phyloP scores from a whole-genome alignment of 53 echinoderm and acorn worm genomes.

The Apostichopus leukothele region DNA sequence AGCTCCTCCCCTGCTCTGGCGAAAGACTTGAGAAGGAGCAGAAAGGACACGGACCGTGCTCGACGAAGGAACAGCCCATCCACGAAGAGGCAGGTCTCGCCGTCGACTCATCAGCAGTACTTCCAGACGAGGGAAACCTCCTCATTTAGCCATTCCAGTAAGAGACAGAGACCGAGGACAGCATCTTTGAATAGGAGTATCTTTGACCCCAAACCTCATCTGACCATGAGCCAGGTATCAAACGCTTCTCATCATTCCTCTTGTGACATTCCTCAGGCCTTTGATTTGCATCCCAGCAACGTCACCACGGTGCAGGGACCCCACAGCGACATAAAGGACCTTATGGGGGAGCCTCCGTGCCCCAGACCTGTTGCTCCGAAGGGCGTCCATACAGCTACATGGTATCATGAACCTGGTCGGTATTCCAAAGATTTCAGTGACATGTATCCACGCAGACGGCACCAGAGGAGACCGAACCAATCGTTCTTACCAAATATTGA shows the following conservation, averaged over 20 bases:
- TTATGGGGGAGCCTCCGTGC: conserved; percentile 69
- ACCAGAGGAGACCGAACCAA: conserved; percentile 70
- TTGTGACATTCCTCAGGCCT: conserved; percentile 65
- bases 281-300: conserved; percentile 72
- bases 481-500: conserved; percentile 1
- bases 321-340: conserved; percentile 71
- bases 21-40: neutral
- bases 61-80: neutral
- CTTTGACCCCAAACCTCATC: conserved; percentile 51
- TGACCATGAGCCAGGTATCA: conserved; percentile 64
- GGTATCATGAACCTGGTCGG: conserved; percentile 84
- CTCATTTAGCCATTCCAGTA: conserved; percentile 3
- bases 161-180: neutral
- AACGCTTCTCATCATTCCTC: conserved; percentile 53
- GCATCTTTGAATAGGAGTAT: conserved; percentile 42
- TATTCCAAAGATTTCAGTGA: conserved; percentile 75
- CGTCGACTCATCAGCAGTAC: neutral
- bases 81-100: neutral
- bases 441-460: conserved; percentile 73
- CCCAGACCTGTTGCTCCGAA: conserved; percentile 62
- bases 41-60: neutral
- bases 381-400: conserved; percentile 63
- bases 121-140: neutral
- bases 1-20: conserved; percentile 37
- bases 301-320: conserved; percentile 70